Base-by-base conservation (phyloP, 2,113 vertebrate species). In the Neoarius graeffei region DNA sequence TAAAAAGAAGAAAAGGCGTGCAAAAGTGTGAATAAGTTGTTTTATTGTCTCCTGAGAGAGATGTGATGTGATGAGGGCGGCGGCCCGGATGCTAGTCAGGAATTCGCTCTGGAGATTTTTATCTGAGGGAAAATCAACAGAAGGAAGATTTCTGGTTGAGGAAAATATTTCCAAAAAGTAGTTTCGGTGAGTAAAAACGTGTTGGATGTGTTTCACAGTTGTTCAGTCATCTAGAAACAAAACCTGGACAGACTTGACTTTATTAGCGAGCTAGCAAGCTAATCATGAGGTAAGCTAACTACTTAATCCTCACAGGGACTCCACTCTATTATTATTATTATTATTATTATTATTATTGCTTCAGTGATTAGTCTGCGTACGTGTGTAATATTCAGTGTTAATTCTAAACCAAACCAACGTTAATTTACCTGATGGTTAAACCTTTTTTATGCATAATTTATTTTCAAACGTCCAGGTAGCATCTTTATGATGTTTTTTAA, bases 231-330 rank as follows among this genome's bases (percentile, higher is more conserved):
- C 2, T 10, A 1, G 52, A 27, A 27, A 27, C 77, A 4, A 17
- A 57, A 42, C n/a, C 2, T 8, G 25, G 52, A 13, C 7, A 1
- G 52, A 57, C 30, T 57, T 11, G n/a, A 59, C 59, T 42, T 11
- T 81, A 25, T 42, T 82, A 60, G 80, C 27, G 35, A 42, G 56
- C 80, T 48, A 82, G 57, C 57, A 62, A 25, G 80, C 80, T 82
- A 82, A 35, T 10, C 56, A 30, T 20, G 8, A 20, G 20, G 15
- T 27, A 59, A 57, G 79, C 79, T 5, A 81, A 25, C 80, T 25
- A 4, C 17, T 11, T 20, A 23, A 27, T 59, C 56, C 77, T 59
- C 54, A 30, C 23, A 56, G 27, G 20, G 25, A 8, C 20, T 27
- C 17, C 13, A 80, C 15, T 52, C 25, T n/a, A 54, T 54, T 50